Evolutionary conservation across 2,113 vertebrate genomes (phyloP).

Genomic region (Larimichthys crocea): DNA sequence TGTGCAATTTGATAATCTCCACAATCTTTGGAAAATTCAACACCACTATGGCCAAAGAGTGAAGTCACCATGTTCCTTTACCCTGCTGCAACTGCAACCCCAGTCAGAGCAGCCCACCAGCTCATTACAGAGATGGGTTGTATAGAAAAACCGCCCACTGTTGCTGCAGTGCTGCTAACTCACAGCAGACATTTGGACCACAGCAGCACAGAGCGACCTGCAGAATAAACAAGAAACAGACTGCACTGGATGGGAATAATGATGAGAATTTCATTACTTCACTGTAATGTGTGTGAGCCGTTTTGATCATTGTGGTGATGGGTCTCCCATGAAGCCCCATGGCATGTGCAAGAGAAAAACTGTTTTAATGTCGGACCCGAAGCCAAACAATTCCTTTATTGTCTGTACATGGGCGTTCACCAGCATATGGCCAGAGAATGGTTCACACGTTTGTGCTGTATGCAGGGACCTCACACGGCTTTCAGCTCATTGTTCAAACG

Average conservation of each 20-base stretch:
- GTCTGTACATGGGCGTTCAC: slow-evolving; percentile 57
- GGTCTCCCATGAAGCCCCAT: slow-evolving; percentile 28
- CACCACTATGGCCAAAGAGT: slow-evolving; percentile 22
- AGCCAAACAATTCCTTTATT: slow-evolving; percentile 61
- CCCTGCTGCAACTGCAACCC: slow-evolving; percentile 1
- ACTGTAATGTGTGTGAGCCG: slow-evolving; percentile 19
- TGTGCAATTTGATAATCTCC: slow-evolving; percentile 48
- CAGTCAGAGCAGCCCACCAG: slow-evolving; percentile 29
- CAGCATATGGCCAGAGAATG: slow-evolving; percentile 37
- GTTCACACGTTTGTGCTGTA: slow-evolving; percentile 50
- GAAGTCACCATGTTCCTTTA: slow-evolving; percentile 22
- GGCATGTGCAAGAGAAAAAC: slow-evolving; percentile 1
- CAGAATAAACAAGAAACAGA: slow-evolving; percentile 59
- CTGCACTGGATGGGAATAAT: slow-evolving; percentile 24
- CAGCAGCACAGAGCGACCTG: slow-evolving; percentile 39
- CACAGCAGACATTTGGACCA: slow-evolving; percentile 57
- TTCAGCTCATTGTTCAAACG: slow-evolving; percentile 57
- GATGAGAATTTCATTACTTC: slow-evolving; percentile 42
- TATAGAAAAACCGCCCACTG: slow-evolving; percentile 32
- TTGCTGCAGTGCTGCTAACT: slow-evolving; percentile 38
- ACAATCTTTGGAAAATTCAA: slow-evolving; percentile 46
- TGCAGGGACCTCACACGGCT: slow-evolving; percentile 60
- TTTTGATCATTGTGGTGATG: slow-evolving; percentile 32
- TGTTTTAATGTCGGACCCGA: slow-evolving; percentile 4
- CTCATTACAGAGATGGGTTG: slow-evolving; percentile 38